These are phyloP conservation scores for Struthidea cinerea DNA, from an alignment of 2,113 vertebrate genomes.

Conservation along the genomic window DNA sequence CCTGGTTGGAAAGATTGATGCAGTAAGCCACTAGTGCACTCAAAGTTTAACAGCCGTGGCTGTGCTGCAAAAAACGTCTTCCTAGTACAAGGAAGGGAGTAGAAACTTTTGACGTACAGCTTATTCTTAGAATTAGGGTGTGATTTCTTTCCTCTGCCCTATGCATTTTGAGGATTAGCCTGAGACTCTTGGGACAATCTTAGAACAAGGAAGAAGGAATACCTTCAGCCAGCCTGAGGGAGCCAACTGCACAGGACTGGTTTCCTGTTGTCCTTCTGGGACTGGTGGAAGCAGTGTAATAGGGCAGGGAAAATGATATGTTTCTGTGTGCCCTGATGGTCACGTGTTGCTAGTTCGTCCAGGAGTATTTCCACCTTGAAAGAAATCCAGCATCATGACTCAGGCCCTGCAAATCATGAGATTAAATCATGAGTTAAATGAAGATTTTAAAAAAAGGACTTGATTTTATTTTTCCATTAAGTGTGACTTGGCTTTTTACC, in stretches of 20 bases:
- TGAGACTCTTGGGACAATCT: neutral
- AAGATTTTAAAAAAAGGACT: neutral
- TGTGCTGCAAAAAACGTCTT: neutral
- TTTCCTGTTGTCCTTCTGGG: neutral
- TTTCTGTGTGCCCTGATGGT: neutral
- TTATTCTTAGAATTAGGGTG: neutral
- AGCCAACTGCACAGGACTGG: neutral
- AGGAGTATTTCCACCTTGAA: neutral
- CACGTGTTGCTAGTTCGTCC: neutral
- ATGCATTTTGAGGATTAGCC: neutral
- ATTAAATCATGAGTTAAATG: neutral
- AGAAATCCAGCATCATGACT: neutral
- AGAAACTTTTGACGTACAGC: neutral
- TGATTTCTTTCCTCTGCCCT: neutral
- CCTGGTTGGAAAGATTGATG: neutral
- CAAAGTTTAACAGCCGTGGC: neutral
- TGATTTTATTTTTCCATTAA: neutral
- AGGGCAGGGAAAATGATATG: neutral
- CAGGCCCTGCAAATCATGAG: neutral
- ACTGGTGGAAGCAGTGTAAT: neutral
- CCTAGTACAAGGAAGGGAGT: neutral
- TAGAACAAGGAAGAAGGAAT: neutral
- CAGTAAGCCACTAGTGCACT: neutral
- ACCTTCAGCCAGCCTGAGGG: neutral
- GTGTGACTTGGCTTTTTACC: neutral